These are phyloP conservation scores for Orussus abietinus DNA, from an alignment of 1,140 invertebrate genomes.

Conservation along the genomic window DNA sequence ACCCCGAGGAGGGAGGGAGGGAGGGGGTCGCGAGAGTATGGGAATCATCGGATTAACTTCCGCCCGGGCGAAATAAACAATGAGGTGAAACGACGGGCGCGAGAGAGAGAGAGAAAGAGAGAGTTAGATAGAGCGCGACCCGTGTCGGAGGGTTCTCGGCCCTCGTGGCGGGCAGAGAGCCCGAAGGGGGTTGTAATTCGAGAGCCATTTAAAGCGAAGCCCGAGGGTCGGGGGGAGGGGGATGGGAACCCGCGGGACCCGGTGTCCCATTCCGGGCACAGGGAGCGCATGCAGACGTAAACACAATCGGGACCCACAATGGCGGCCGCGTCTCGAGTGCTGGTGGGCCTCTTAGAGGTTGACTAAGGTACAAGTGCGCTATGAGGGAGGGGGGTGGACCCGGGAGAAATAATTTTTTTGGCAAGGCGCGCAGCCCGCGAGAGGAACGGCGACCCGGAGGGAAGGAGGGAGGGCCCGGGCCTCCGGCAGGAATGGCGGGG, in stretches of 20 bases:
- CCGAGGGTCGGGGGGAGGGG: conserved; percentile 7
- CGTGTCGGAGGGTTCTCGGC: conserved; percentile 12
- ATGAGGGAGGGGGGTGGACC: no score
- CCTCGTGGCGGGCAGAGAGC: no score
- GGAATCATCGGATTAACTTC: no score
- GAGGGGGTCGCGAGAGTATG: no score
- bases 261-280: conserved; percentile 1
- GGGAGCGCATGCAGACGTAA: conserved; percentile 28
- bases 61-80: no score
- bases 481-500: conserved; percentile 11
- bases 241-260: conserved; percentile 3
- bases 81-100: neutral
- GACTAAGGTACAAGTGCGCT: conserved; percentile 15
- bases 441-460: neutral
- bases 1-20: no score
- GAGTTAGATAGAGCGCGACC: neutral
- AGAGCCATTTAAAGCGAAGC: conserved; percentile 37
- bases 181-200: conserved; percentile 30
- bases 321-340: conserved; percentile 24
- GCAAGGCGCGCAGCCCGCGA: no score
- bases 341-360: conserved; percentile 28
- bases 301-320: conserved; percentile 35
- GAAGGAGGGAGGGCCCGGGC: neutral
- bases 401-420: conserved; percentile 9
- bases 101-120: conserved; percentile 6